These are phyloP conservation scores for Cerastis leucographa DNA, from an alignment of 2,888 invertebrate species.

Conservation along the genomic window DNA sequence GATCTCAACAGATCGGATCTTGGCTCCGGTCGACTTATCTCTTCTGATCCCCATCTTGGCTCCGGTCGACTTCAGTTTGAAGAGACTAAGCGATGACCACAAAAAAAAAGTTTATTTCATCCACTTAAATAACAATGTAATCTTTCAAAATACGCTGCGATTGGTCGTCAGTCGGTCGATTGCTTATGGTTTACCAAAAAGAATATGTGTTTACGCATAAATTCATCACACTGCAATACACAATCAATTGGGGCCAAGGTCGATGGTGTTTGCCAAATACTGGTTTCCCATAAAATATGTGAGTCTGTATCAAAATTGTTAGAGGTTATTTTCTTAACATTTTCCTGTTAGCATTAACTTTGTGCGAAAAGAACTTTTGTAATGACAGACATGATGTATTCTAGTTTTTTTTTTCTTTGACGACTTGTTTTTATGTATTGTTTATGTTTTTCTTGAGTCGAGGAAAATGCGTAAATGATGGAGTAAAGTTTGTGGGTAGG, in stretches of 20 bases:
- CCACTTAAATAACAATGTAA: not conserved
- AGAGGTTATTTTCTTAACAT: conserved; percentile 52
- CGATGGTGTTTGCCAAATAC: conserved; percentile 42
- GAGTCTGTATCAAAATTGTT: conserved; percentile 38
- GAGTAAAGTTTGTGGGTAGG: conserved; percentile 15
- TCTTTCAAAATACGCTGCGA: not conserved
- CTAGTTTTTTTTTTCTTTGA: conserved; percentile 47
- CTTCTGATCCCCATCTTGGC: too few species aligned
- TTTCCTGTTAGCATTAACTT: conserved; percentile 63
- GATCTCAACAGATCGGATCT: too few species aligned
- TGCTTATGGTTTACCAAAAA: not conserved
- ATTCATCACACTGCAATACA: conserved; percentile 13
- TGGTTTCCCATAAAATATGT: conserved; percentile 46
- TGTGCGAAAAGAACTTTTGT: conserved; percentile 47
- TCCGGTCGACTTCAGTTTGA: too few species aligned
- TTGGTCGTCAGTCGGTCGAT: not conserved
- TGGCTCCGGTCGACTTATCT: too few species aligned
- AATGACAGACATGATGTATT: conserved; percentile 52
- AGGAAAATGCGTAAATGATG: conserved; percentile 32
- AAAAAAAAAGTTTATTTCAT: too few species aligned
- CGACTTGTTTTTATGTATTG: conserved; percentile 51
- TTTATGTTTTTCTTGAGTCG: conserved; percentile 40
- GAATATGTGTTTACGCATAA: conserved; percentile 12
- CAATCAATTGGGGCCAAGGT: conserved; percentile 47
- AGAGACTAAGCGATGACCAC: too few species aligned